Base-by-base conservation (phyloP, 2,888 invertebrate species). In the Tiphia femorata region DNA sequence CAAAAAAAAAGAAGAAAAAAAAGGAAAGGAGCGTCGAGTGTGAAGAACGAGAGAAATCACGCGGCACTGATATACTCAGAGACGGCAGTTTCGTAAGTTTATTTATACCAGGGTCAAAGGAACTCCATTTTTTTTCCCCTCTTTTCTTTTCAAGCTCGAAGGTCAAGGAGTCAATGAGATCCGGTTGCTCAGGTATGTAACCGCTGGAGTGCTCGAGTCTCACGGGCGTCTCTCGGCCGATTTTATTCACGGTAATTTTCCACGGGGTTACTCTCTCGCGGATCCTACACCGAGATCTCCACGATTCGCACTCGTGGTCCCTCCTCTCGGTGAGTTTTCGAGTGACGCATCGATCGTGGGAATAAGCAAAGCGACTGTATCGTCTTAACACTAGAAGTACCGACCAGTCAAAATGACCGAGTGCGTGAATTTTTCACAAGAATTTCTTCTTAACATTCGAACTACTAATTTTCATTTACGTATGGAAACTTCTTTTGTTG, bases 81-180 rank as follows among this genome's bases (percentile, higher is more conserved):
- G 25, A 35, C 54, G 50, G 52, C 62, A 53, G 58, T 70, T 70
- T 71, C 68, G 65, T 71, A 62, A 58, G 65, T 71, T 71, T 70
- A 70, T 70, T 68, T 71, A 70, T 71, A 65, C 71, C 41, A 60
- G 35, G 71, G 70, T 70, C 70, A 70, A 70, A 71, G 70, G 71
- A 61, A 71, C 71, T 55, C 49, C 54, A 54, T 55, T 70, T 68
- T 70, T 70, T 71, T 33, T 33, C 14, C n/a, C 71, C 53, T 47
- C 54, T 52, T 55, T 70, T 68, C 71, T 70, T 71, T 33, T 33
- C 14, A 68, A 68, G 68, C 60, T 38, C 60, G 65, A 63, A 63
- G 70, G 71, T 70, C 71, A 63, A 71, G 70, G 63, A 70, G 70
- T 70, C 70, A 70, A 70, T 70, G 69, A 70, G 70, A 70, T 70